A percentile compares a stretch with the other conserved stretches of the same genome.
Conservation (phyloP, 2,797 vertebrate species). For the Trachops cirrhosus region DNA sequence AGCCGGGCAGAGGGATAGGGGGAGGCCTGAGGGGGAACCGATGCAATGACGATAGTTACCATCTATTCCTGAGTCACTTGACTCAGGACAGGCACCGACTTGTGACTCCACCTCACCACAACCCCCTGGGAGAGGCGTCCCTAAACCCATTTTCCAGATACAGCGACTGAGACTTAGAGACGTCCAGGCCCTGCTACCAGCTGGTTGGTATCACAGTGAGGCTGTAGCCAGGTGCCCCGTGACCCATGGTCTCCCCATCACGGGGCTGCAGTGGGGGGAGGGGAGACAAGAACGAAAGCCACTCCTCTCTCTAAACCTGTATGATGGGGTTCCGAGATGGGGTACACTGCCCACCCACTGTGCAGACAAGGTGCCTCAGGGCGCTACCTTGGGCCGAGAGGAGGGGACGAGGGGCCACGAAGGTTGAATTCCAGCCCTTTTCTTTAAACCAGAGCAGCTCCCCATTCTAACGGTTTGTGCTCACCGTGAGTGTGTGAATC, state of each 20-base stretch:
- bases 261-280: rapidly evolving
- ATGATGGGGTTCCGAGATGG: no score
- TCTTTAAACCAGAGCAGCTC: background rate
- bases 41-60: background rate
- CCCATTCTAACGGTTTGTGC: background rate
- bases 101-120: background rate
- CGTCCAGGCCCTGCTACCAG: rapidly evolving
- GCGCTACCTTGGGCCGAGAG: background rate
- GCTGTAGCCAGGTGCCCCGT: background rate
- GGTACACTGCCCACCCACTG: background rate
- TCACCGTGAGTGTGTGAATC: background rate
- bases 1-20: background rate
- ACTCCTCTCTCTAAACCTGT: background rate
- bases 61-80: background rate
- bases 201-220: background rate
- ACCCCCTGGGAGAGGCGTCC: background rate
- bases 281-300: background rate
- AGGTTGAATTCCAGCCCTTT: background rate
- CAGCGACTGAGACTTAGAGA: background rate
- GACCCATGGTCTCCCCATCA: background rate
- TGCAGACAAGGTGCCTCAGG: background rate
- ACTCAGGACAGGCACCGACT: background rate
- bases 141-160: background rate
- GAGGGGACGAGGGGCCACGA: background rate
- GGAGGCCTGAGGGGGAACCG: background rate